Evolutionary conservation across 2,113 vertebrate genomes (phyloP), one percentile per base, ranked within the genome.

Genomic region (Jacana jacana): DNA sequence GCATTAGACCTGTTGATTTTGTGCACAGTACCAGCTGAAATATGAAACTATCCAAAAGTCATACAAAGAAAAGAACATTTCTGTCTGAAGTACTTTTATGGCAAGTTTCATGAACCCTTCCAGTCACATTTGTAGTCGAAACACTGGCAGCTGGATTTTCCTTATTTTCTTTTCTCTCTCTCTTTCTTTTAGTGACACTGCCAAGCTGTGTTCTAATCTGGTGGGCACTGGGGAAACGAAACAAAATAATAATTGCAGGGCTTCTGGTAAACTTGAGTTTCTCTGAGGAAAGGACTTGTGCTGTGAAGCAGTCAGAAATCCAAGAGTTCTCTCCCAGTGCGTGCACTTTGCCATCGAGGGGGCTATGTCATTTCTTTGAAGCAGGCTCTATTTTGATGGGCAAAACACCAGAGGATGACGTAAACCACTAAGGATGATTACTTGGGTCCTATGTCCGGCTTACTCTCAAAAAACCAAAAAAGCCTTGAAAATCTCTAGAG

Each of bases 381-480:
- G 95, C 91, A 95, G 97, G 70, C 93, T 93, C 42, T 98, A 81
- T 98, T 98, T 96, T 97, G 94, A 96, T 97, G 93, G 98, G 98
- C 97, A 97, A 81, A 83, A 65, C 86, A 97, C 98, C 97, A 98
- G 96, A 96, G 73, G 88, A 70, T 98, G 97, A 97, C 10, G 80
- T 97, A 98, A 98, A 96, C 84, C 61, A 91, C 86, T 66, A 88
- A 97, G 93, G 91, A 96, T 95, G 92, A 96, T 94, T 94, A 95
- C 60, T 95, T 93, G 95, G 91, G 93, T 96, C 91, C 91, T 80
- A 72, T 63, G 94, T 97, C 81, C 65, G 1, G 78, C 89, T 96
- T 93, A 92, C 83, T 93, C 91, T 96, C 80, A 95, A 86, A 96
- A 96, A 83, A 82, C 10, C 93, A 93, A 86, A 96, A 96, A 83